A percentile compares a stretch with the other conserved stretches of the same genome.
Conservation (phyloP, 2,797 vertebrate species). For the Heterohyrax brucei region DNA sequence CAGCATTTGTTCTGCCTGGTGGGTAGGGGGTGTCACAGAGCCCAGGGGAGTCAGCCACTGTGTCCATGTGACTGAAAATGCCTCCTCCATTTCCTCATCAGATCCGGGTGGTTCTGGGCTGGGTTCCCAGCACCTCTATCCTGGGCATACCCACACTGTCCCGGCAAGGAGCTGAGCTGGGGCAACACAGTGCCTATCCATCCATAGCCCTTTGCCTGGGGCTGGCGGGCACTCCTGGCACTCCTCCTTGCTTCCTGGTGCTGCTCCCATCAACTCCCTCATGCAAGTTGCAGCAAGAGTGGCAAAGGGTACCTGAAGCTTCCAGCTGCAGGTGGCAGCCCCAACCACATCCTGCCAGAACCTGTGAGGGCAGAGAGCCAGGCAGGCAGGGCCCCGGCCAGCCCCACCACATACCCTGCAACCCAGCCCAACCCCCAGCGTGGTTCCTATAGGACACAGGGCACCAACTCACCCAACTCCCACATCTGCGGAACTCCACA, state of each 20-base stretch:
- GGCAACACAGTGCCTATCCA: fast-evolving
- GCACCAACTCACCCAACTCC: background rate
- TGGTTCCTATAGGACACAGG: fast-evolving
- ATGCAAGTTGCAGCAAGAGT: background rate
- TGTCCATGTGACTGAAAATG: background rate
- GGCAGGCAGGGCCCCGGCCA: background rate
- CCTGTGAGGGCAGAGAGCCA: background rate
- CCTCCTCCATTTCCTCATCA: background rate
- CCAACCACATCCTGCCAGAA: background rate
- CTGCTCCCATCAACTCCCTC: background rate
- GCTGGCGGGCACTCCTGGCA: background rate
- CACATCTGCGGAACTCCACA: background rate
- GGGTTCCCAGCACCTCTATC: background rate
- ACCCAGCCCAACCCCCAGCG: background rate
- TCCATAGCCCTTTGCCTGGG: background rate
- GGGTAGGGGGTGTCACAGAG: background rate
- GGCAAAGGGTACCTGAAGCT: background rate
- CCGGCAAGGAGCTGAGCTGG: background rate
- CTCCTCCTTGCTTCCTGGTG: background rate
- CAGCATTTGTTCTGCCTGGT: background rate
- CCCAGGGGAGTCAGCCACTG: too few species aligned
- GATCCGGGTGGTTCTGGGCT: background rate
- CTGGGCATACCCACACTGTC: fast-evolving
- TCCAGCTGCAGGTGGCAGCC: background rate
- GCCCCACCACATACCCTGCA: background rate